Evolutionary conservation across 2,888 invertebrate species (phyloP), one percentile per base, ranked within the genome.

Genomic region (Oxytorus armatus): DNA sequence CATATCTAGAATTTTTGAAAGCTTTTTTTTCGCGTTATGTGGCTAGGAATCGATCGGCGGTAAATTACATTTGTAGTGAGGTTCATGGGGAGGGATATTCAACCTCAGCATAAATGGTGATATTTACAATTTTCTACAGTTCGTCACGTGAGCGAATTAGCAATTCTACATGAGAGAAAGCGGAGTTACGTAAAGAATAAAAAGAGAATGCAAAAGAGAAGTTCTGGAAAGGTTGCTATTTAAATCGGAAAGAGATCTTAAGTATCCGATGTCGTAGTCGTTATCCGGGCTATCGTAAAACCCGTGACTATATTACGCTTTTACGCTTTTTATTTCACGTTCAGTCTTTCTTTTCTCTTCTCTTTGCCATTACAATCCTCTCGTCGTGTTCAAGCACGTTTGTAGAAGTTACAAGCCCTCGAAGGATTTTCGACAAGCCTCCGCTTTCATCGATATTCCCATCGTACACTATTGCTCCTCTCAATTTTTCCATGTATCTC

Each of bases 401-500:
- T 49, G 11, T 47, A 39, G 39, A 47, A 69, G 25, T 21, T 59
- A n/a, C 8, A 29, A 57, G 65, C 11, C 74, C 25, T 74, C 29
- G 14, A 14, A 21, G 25, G 8, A 11, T 42, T 11, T 53, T 68
- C 47, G 39, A 61, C 23, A 44, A 66, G 7, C 33, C 25, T 33
- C 39, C 29, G 3, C 18, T 18, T 8, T 44, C 14, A 1, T 14
- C 4, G 8, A 1, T 5, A 25, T 44, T 57, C 36, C 8, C 10
- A 21, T 49, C 14, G 23, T 63, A 65, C 47, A 18, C 16, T 47
- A 69, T 63, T 33, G 66, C 59, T 42, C 59, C 70, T 59, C 65
- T 70, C 70, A 57, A 75, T 69, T 74, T 63, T 63, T 49, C n/a
- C 55, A 66, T 21, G 65, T 69, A n/a, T 55, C 33, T 65, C 53